Conservation (phyloP, 2,797 vertebrate genomes). For the Danio kyathit region DNA sequence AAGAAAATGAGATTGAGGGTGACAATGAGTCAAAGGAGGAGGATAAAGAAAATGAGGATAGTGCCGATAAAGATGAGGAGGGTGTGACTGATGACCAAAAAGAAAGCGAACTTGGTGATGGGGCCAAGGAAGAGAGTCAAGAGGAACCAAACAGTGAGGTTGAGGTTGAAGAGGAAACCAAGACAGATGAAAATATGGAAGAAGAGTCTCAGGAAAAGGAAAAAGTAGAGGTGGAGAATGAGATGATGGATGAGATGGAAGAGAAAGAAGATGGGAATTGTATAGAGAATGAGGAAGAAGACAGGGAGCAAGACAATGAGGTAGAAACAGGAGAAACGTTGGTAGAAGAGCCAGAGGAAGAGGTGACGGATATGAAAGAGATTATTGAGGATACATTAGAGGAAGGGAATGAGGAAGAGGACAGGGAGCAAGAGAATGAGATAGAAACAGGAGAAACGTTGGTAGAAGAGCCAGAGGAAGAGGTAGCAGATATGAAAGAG, state of each 20-base stretch:
- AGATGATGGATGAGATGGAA: background rate
- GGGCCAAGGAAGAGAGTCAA: background rate
- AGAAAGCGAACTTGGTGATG: conserved; percentile 13
- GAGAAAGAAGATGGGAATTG: background rate
- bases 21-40: conserved; percentile 38
- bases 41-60: conserved; percentile 2
- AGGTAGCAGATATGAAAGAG: conserved; percentile 16
- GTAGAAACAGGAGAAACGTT: conserved; percentile 22
- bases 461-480: conserved; percentile 37
- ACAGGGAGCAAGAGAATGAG: conserved; percentile 11
- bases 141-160: fast-evolving
- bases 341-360: conserved; percentile 37
- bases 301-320: conserved; percentile 11
- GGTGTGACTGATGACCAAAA: conserved; percentile 48
- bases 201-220: background rate
- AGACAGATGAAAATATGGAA: background rate
- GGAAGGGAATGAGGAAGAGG: conserved; percentile 23
- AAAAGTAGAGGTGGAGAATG: conserved; percentile 23
- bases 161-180: fast-evolving
- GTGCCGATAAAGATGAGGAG: conserved; percentile 12
- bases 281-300: conserved; percentile 17
- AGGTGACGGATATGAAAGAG: conserved; percentile 25
- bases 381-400: background rate
- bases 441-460: conserved; percentile 22
- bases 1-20: conserved; percentile 30